Evolutionary conservation across 1,140 invertebrate species (phyloP).

Genomic region (Agrilus planipennis): DNA sequence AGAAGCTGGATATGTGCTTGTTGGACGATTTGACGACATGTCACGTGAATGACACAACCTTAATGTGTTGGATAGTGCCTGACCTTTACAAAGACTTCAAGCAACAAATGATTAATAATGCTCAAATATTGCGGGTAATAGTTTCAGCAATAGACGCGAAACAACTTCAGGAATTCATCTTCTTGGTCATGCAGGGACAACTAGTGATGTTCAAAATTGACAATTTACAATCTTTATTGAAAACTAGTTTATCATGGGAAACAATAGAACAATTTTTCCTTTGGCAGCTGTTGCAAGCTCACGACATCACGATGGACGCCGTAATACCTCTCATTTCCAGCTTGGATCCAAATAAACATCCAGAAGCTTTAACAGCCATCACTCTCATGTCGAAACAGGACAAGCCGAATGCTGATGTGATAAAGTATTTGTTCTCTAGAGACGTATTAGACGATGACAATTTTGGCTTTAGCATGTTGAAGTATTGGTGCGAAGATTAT

Average conservation of each 20-base stretch:
- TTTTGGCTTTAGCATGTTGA: constrained; percentile 79
- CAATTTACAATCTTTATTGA: constrained; percentile 56
- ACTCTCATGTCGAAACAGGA: constrained; percentile 85
- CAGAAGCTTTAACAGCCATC: constrained; percentile 86
- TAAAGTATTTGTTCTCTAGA: constrained; percentile 72
- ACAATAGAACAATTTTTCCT: constrained; percentile 94
- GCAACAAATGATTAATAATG: constrained; percentile 72
- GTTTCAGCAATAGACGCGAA: constrained; percentile 78
- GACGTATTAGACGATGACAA: constrained; percentile 59
- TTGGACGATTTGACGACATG: constrained; percentile 72
- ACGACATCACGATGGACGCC: constrained; percentile 82
- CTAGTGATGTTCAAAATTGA: constrained; percentile 69
- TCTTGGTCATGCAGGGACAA: constrained; percentile 80
- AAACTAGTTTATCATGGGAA: constrained; percentile 84
- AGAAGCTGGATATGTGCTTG: constrained; percentile 66
- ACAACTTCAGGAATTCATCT: constrained; percentile 82
- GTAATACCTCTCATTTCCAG: constrained; percentile 82
- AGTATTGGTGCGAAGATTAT: constrained; percentile 86
- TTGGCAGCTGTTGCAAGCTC: constrained; percentile 88
- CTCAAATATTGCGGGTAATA: constrained; percentile 73
- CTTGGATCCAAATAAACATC: constrained; percentile 74
- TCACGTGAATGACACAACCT: constrained; percentile 74
- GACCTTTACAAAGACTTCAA: constrained; percentile 87
- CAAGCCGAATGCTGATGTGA: constrained; percentile 73
- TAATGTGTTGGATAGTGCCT: constrained; percentile 82